Conservation (phyloP, 2,888 invertebrate genomes). For the Dasypogon diadema region DNA sequence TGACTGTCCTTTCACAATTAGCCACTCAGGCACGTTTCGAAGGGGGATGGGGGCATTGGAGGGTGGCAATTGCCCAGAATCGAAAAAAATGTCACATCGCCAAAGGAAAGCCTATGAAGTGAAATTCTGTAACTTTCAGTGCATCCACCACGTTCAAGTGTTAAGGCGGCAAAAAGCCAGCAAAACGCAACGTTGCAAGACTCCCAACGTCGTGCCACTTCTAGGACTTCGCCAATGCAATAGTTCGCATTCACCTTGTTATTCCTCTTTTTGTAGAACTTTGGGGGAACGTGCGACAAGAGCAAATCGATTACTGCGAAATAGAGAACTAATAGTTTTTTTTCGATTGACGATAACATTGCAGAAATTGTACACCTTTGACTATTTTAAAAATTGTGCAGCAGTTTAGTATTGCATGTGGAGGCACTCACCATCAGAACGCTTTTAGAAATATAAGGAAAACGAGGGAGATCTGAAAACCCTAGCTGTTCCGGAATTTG, state of each 20-base stretch:
- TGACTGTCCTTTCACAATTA: constrained; percentile 28
- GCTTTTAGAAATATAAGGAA: too few relatives aligned
- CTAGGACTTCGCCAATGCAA: constrained; percentile 50
- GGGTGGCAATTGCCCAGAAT: neutral
- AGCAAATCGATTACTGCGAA: constrained; percentile 13
- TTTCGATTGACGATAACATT: neutral
- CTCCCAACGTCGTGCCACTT: constrained; percentile 27
- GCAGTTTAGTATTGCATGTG: too few relatives aligned
- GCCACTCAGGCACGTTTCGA: neutral
- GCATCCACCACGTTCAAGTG: constrained; percentile 35
- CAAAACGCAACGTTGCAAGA: constrained; percentile 50
- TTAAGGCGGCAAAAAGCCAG: constrained; percentile 41
- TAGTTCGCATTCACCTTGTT: constrained; percentile 25
- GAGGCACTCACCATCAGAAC: too few relatives aligned
- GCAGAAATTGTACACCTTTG: constrained; percentile 20
- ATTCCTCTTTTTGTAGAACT: neutral
- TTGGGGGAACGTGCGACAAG: constrained; percentile 13
- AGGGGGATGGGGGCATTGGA: neutral
- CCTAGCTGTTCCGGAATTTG: too few relatives aligned
- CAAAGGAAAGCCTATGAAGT: constrained; percentile 44
- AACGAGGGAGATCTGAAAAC: too few relatives aligned
- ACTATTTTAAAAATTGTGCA: neutral
- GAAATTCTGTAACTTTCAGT: constrained; percentile 21
- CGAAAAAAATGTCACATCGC: constrained; percentile 1
- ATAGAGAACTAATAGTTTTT: constrained; percentile 15